Percentiles rank a stretch among this genome's conserved stretches.
phyloP scores from a whole-genome alignment of 2,113 vertebrate species.

The Arizona elegans region DNA sequence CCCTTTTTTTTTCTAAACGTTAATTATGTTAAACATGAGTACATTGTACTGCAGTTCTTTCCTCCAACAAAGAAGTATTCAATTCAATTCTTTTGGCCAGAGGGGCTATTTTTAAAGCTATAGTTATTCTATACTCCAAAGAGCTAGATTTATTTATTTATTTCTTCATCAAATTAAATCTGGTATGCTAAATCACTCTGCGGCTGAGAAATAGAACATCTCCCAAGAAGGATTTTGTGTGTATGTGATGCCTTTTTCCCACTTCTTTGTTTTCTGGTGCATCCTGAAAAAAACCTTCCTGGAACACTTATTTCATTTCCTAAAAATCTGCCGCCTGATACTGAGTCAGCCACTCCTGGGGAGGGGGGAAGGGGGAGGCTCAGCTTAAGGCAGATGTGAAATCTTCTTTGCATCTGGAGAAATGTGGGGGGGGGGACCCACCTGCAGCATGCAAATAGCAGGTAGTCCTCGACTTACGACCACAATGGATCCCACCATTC shows the following conservation, averaged over 20 bases:
- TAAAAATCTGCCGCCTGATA: background rate
- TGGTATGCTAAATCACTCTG: background rate
- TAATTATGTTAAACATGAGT: background rate
- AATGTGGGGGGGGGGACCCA: background rate
- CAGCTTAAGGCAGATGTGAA: background rate
- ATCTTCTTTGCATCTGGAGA: background rate
- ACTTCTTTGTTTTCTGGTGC: background rate
- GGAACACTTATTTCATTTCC: background rate
- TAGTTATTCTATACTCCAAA: background rate
- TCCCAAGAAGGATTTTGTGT: background rate
- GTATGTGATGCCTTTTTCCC: background rate
- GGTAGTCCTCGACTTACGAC: background rate
- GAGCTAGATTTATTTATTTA: background rate
- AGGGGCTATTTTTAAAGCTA: background rate
- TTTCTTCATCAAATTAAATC: background rate
- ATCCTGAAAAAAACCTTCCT: background rate
- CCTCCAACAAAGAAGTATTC: background rate
- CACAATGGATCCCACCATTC: background rate
- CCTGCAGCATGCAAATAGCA: background rate
- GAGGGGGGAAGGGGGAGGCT: background rate
- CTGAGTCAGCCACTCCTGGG: background rate
- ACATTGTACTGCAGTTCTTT: background rate
- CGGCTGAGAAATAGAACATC: background rate
- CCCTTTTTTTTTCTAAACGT: background rate
- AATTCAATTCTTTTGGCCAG: background rate